These are phyloP conservation scores for Bombus huntii DNA, from an alignment of 1,140 invertebrate species.

Conservation along the genomic window DNA sequence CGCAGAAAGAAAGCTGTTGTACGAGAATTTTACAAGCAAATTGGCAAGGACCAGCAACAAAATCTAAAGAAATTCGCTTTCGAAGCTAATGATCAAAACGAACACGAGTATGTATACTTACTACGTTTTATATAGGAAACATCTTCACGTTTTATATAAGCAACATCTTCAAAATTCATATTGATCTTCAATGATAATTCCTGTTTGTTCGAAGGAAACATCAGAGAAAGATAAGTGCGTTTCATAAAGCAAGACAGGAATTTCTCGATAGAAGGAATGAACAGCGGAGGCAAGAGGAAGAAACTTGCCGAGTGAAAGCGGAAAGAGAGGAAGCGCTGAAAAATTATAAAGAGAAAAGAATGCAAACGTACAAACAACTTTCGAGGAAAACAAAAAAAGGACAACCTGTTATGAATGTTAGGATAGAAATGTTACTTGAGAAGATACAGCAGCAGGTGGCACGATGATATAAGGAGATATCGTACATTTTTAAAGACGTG, in stretches of 20 bases:
- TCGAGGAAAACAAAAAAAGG: slow-evolving; percentile 89
- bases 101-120: slow-evolving; percentile 26
- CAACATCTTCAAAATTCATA: not conserved
- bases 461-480: not conserved
- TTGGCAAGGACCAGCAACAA: slow-evolving; percentile 79
- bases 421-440: slow-evolving; percentile 88
- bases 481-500: not conserved
- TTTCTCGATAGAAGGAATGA: slow-evolving; percentile 84
- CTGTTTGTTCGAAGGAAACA: slow-evolving; percentile 36
- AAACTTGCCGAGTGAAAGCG: slow-evolving; percentile 80
- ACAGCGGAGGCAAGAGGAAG: slow-evolving; percentile 82
- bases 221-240: slow-evolving; percentile 75
- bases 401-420: slow-evolving; percentile 90
- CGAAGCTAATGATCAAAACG: not conserved
- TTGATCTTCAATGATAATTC: not conserved
- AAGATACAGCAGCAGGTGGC: slow-evolving; percentile 81
- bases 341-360: slow-evolving; percentile 87
- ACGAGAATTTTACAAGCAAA: slow-evolving; percentile 83
- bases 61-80: slow-evolving; percentile 32
- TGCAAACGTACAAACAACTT: slow-evolving; percentile 86
- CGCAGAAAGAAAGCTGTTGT: slow-evolving; percentile 84
- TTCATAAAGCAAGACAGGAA: slow-evolving; percentile 83
- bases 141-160: too few relatives aligned
- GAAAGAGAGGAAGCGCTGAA: slow-evolving; percentile 85
- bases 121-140: not conserved